Conservation (phyloP, 1,140 invertebrate genomes). For the Drosophila obscura region DNA sequence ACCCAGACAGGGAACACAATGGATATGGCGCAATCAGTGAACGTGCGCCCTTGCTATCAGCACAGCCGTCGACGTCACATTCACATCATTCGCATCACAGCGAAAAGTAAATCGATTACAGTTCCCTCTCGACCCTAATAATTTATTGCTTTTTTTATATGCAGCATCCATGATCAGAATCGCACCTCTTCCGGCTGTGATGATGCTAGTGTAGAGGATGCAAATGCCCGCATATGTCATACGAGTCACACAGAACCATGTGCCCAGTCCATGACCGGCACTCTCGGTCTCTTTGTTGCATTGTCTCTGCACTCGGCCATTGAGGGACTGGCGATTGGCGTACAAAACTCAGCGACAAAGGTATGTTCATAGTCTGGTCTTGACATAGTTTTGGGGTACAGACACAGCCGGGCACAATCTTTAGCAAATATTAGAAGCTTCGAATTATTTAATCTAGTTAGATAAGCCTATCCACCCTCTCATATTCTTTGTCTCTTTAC, state of each 20-base stretch:
- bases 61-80: slow-evolving; percentile 18
- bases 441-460: slow-evolving; percentile 48
- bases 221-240: slow-evolving; percentile 86
- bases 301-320: slow-evolving; percentile 91
- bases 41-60: slow-evolving; percentile 51
- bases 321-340: slow-evolving; percentile 93
- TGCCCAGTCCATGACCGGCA: slow-evolving; percentile 85
- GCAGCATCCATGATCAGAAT: slow-evolving; percentile 43
- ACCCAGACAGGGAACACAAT: slow-evolving; percentile 1
- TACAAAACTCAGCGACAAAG: slow-evolving; percentile 87
- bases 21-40: slow-evolving; percentile 60
- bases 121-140: neutral
- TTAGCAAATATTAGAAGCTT: slow-evolving; percentile 61
- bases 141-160: slow-evolving; percentile 17
- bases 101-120: slow-evolving; percentile 37
- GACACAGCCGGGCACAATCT: slow-evolving; percentile 42
- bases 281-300: slow-evolving; percentile 88
- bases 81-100: slow-evolving; percentile 33
- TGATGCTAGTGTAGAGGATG: slow-evolving; percentile 82
- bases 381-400: slow-evolving; percentile 47
- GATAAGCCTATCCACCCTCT: slow-evolving; percentile 33
- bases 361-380: slow-evolving; percentile 80
- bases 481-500: slow-evolving; percentile 21
- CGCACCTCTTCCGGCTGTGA: slow-evolving; percentile 37
- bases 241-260: slow-evolving; percentile 87